Conservation (phyloP, 1,140 invertebrate genomes). For the Heliconius nattereri region DNA sequence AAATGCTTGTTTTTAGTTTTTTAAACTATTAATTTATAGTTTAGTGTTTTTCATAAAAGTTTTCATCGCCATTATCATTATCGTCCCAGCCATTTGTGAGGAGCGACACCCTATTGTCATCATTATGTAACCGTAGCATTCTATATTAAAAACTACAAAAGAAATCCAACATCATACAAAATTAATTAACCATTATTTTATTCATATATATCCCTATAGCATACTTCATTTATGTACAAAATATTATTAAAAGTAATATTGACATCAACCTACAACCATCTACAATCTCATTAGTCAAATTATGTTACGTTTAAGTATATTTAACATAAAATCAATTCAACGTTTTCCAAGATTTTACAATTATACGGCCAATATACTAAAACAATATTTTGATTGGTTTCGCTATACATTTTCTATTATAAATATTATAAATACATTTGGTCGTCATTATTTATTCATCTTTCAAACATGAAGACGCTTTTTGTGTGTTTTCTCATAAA, state of each 20-base stretch:
- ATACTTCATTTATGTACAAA: neutral
- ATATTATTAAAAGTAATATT: neutral
- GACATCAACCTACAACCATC: neutral
- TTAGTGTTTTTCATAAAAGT: no score
- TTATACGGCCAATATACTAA: constrained; percentile 5
- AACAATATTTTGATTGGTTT: neutral
- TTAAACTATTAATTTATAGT: no score
- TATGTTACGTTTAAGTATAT: neutral
- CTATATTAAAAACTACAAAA: no score
- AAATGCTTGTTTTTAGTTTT: no score
- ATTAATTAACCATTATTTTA: no score
- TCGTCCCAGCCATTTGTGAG: no score
- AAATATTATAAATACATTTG: neutral
- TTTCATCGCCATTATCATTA: no score
- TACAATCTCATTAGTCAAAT: neutral
- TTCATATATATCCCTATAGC: no score
- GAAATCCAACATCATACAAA: no score
- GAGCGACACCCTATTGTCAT: no score
- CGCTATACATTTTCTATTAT: neutral
- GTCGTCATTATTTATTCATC: neutral
- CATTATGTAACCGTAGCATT: no score
- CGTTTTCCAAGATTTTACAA: neutral
- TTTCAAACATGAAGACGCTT: constrained; percentile 1
- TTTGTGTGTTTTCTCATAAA: neutral
- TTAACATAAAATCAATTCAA: neutral